A percentile compares a stretch with the other conserved stretches of the same genome.
phyloP scores from a whole-genome alignment of 2,797 vertebrate genomes.

The Brachymystax lenok region DNA sequence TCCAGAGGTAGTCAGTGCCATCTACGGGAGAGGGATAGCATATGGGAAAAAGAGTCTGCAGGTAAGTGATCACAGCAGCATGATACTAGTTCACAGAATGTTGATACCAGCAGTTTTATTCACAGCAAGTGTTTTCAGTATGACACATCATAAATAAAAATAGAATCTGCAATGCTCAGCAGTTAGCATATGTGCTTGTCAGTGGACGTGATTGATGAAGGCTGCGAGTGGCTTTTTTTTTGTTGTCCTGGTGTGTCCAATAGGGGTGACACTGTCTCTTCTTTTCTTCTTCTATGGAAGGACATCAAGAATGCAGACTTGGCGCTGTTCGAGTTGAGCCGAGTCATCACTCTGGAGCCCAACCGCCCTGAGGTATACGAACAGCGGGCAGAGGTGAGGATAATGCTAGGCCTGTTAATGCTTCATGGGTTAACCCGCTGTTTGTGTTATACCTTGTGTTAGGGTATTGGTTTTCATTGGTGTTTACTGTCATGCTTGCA shows the following conservation, averaged over 20 bases:
- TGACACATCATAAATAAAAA: no score
- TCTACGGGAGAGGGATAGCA: slow-evolving; percentile 95
- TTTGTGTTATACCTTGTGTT: background rate
- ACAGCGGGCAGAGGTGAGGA: slow-evolving; percentile 92
- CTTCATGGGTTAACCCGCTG: no score
- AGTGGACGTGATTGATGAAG: background rate
- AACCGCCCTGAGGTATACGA: slow-evolving; percentile 93
- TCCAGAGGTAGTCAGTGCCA: slow-evolving; percentile 93
- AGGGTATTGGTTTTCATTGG: background rate
- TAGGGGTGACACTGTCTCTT: slow-evolving; percentile 1
- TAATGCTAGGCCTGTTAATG: background rate
- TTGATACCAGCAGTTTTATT: background rate
- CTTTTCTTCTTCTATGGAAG: slow-evolving; percentile 64
- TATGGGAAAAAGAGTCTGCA: slow-evolving; percentile 96
- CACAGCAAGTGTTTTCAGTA: no score
- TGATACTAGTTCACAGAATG: background rate
- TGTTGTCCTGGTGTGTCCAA: background rate
- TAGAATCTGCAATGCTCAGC: background rate
- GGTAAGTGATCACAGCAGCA: slow-evolving; percentile 72
- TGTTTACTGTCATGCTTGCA: background rate
- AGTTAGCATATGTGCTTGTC: background rate
- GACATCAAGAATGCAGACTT: slow-evolving; percentile 96
- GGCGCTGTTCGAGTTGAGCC: slow-evolving; percentile 91
- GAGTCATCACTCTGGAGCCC: slow-evolving; percentile 90
- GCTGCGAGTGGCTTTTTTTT: background rate